Conservation (phyloP, 2,113 vertebrate species). For the Phodopus roborovskii region DNA sequence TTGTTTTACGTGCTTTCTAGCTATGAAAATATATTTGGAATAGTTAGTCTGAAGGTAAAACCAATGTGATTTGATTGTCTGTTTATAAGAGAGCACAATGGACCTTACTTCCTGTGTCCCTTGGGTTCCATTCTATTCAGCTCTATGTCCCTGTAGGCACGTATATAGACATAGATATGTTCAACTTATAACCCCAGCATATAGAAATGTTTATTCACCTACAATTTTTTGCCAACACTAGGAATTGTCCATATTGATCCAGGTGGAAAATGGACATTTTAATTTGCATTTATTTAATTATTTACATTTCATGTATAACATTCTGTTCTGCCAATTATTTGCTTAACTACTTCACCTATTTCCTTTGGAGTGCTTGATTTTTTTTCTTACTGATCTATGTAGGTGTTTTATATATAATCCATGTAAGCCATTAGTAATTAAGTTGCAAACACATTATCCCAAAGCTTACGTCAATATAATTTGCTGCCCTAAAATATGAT, state of each 20-base stretch:
- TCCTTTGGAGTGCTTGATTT: background rate
- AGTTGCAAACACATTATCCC: constrained; percentile 12
- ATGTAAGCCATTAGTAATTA: background rate
- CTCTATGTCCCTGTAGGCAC: background rate
- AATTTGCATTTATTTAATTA: constrained; percentile 3
- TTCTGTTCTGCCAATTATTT: background rate
- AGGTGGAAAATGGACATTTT: background rate
- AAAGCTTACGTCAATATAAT: constrained; percentile 49
- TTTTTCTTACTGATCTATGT: background rate
- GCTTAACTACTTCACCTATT: background rate
- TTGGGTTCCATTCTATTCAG: background rate
- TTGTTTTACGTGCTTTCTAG: constrained; percentile 96
- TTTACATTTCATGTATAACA: background rate
- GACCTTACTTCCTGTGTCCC: background rate
- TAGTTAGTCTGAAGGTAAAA: constrained; percentile 7
- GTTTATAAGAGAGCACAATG: background rate
- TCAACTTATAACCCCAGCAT: background rate
- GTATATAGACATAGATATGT: background rate
- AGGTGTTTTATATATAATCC: background rate
- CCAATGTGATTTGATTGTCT: background rate
- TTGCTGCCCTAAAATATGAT: constrained; percentile 34
- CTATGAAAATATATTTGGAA: constrained; percentile 82
- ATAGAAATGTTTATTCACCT: background rate
- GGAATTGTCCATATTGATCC: background rate
- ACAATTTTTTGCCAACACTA: background rate